These are phyloP conservation scores for Clarias gariepinus DNA, from an alignment of 2,113 vertebrate genomes.

Conservation along the genomic window DNA sequence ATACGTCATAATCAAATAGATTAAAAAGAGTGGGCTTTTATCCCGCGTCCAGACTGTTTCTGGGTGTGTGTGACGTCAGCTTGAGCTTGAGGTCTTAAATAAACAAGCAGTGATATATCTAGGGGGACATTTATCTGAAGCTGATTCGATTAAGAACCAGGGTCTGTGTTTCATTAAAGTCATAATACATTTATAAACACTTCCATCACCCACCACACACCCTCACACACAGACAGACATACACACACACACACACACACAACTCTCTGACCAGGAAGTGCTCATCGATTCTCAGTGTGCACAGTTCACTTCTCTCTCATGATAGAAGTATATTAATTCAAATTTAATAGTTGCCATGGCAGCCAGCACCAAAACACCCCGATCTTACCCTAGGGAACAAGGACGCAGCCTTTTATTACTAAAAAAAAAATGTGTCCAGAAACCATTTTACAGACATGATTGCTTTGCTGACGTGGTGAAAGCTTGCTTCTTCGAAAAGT, in stretches of 20 bases:
- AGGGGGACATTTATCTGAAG: not conserved
- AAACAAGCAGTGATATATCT: not conserved
- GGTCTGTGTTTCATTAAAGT: not conserved
- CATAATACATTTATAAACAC: not conserved
- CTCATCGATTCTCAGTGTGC: slow-evolving; percentile 8
- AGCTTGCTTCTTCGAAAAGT: slow-evolving; percentile 6
- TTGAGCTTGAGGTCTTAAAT: slow-evolving; percentile 38
- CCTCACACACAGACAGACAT: not conserved
- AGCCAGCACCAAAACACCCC: slow-evolving; percentile 21
- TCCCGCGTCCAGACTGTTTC: not conserved
- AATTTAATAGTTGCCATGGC: slow-evolving; percentile 44
- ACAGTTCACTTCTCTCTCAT: slow-evolving; percentile 11
- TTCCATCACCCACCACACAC: not conserved
- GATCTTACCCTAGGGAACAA: not conserved
- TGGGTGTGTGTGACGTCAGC: not conserved
- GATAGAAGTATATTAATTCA: slow-evolving; percentile 6
- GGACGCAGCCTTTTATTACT: slow-evolving; percentile 29
- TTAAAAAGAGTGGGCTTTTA: not conserved
- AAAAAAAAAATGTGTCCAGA: not conserved
- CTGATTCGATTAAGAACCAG: not conserved
- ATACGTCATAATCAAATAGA: not conserved
- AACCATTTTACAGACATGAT: slow-evolving; percentile 4
- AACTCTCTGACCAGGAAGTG: not conserved
- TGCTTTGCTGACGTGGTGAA: slow-evolving; percentile 24
- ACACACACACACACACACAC: slow-evolving; percentile 5